Conservation (phyloP, 2,888 invertebrate species). For the Philhelius pedissequus region DNA sequence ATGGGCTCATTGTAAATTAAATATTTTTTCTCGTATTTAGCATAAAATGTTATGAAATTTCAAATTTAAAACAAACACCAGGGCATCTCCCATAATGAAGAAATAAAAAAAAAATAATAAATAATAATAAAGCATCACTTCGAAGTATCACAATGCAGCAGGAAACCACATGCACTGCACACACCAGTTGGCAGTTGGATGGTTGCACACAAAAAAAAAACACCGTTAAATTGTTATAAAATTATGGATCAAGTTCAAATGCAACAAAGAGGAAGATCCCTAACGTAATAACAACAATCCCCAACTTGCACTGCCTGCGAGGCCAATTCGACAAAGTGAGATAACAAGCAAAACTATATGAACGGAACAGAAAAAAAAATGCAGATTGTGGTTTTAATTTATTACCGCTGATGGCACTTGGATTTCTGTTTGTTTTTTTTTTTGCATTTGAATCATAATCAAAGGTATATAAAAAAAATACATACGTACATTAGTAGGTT, state of each 20-base stretch:
- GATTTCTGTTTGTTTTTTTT: background rate
- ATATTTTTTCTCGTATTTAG: background rate
- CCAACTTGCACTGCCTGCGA: constrained; percentile 23
- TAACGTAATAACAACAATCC: background rate
- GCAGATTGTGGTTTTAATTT: constrained; percentile 57
- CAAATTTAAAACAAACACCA: background rate
- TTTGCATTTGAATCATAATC: constrained; percentile 49
- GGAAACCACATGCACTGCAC: constrained; percentile 25
- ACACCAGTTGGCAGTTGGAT: constrained; percentile 26
- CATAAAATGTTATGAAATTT: constrained; percentile 6
- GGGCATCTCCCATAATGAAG: background rate
- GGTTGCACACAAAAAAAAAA: constrained; percentile 1
- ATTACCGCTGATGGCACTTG: constrained; percentile 52
- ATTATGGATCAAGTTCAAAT: constrained; percentile 63
- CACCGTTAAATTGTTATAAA: constrained; percentile 26
- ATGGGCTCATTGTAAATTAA: constrained; percentile 7
- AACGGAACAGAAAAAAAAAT: constrained; percentile 20
- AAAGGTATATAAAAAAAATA: no score
- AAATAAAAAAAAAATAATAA: background rate
- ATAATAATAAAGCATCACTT: background rate
- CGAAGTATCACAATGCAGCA: constrained; percentile 3
- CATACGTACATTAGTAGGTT: no score
- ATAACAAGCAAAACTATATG: background rate
- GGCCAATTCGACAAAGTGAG: constrained; percentile 15
- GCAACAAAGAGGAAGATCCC: constrained; percentile 28